Percentiles rank a stretch among this genome's conserved stretches.
Conservation (phyloP, 2,888 invertebrate species). For the Junonia oenone region DNA sequence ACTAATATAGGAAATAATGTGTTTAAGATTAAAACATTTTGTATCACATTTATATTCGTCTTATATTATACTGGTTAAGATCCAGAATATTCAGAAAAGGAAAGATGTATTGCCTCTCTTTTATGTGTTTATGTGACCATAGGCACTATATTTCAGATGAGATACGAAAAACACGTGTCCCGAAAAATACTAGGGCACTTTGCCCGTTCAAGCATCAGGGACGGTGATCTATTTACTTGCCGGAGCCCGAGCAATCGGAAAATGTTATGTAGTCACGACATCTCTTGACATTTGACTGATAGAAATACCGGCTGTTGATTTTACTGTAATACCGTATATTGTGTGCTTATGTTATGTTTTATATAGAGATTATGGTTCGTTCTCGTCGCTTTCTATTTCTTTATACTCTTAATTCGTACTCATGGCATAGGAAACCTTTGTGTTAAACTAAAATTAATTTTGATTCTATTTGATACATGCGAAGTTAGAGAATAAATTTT, state of each 20-base stretch:
- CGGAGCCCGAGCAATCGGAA: conserved; percentile 17
- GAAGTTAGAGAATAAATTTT: too few species aligned
- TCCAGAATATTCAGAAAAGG: too few species aligned
- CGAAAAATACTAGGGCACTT: conserved; percentile 9
- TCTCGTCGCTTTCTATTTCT: too few species aligned
- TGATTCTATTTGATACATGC: too few species aligned
- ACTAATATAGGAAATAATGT: too few species aligned
- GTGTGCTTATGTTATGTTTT: too few species aligned
- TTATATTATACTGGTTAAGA: too few species aligned
- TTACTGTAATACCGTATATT: conserved; percentile 16
- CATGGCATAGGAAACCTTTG: too few species aligned
- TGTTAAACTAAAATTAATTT: too few species aligned
- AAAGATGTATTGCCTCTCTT: neutral
- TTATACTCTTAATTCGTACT: too few species aligned
- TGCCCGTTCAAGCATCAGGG: conserved; percentile 14
- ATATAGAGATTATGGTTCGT: too few species aligned
- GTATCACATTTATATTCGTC: neutral
- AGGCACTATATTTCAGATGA: conserved; percentile 1
- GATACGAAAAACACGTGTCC: conserved; percentile 6
- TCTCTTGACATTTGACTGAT: conserved; percentile 63
- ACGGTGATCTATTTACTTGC: conserved; percentile 22
- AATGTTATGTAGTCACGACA: conserved; percentile 37
- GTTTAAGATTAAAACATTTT: too few species aligned
- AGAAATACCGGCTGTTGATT: conserved; percentile 37
- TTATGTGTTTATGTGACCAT: neutral